A percentile compares a stretch with the other conserved stretches of the same genome.
Evolutionary conservation across 2,797 vertebrate species (phyloP).

Genomic region (Chaetodon trifasciatus): DNA sequence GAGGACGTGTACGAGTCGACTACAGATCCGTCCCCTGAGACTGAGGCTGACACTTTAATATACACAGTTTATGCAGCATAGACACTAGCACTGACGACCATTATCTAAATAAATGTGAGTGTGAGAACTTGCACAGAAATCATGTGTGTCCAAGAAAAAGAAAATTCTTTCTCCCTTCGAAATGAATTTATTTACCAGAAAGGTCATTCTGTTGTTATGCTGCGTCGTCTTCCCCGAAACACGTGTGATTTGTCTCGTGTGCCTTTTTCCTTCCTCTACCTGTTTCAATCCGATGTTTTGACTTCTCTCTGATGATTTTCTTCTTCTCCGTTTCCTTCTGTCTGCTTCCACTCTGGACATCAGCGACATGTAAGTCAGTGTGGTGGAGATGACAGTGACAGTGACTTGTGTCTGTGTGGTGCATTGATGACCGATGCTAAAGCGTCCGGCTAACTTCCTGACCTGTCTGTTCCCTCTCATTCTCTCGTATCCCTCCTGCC

Average conservation of each 20-base stretch:
- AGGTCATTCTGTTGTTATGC: background rate
- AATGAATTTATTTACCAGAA: background rate
- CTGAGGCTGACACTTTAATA: background rate
- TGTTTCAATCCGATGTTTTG: conserved; percentile 27
- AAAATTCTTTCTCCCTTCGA: background rate
- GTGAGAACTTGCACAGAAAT: background rate
- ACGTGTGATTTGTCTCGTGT: background rate
- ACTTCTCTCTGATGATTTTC: conserved; percentile 58
- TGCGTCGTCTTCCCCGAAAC: background rate
- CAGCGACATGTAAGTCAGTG: conserved; percentile 82
- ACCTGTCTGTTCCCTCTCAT: conserved; percentile 1
- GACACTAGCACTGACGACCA: background rate
- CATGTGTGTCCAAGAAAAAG: background rate
- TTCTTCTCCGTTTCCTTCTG: conserved; percentile 67
- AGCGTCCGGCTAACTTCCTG: conserved; percentile 3
- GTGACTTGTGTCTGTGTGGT: conserved; percentile 30
- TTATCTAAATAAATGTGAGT: background rate
- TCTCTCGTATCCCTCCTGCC: background rate
- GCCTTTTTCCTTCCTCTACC: conserved; percentile 6
- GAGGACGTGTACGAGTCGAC: background rate
- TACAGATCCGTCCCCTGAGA: background rate
- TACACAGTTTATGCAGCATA: background rate
- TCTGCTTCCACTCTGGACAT: conserved; percentile 73
- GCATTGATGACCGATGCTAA: background rate
- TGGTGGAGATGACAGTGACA: conserved; percentile 23